Conservation (phyloP, 2,888 invertebrate genomes). For the Malachius bipustulatus region DNA sequence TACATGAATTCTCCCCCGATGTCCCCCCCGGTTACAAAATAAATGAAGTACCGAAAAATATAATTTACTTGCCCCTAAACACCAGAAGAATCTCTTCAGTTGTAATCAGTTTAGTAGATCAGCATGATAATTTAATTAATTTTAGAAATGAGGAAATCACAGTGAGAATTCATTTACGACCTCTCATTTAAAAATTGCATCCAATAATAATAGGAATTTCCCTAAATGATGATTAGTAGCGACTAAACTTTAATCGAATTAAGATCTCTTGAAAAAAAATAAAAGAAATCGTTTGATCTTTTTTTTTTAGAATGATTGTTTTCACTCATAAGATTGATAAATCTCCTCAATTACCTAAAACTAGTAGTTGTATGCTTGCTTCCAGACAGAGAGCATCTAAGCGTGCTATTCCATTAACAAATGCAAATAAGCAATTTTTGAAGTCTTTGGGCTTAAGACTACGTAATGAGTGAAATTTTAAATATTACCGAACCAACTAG, state of each 20-base stretch:
- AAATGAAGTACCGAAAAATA: slow-evolving; percentile 25
- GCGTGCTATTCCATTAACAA: slow-evolving; percentile 5
- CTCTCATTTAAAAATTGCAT: too few relatives aligned
- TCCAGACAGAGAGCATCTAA: neutral
- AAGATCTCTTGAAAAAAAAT: too few relatives aligned
- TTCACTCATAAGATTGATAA: too few relatives aligned
- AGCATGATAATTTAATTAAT: slow-evolving; percentile 25
- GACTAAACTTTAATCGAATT: too few relatives aligned
- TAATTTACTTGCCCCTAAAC: slow-evolving; percentile 28
- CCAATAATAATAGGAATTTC: too few relatives aligned
- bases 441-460: too few relatives aligned
- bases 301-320: too few relatives aligned
- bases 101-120: slow-evolving; percentile 23
- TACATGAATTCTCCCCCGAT: slow-evolving; percentile 28
- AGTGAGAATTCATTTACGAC: slow-evolving; percentile 16
- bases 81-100: slow-evolving; percentile 20
- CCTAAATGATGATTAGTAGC: too few relatives aligned
- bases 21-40: slow-evolving; percentile 29
- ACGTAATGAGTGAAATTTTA: slow-evolving; percentile 17
- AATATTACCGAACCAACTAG: slow-evolving; percentile 15
- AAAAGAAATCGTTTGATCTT: too few relatives aligned
- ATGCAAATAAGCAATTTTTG: too few relatives aligned
- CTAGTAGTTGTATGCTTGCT: slow-evolving; percentile 1
- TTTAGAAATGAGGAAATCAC: slow-evolving; percentile 25
- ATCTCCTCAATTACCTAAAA: too few relatives aligned